Base-by-base conservation (phyloP, 2,113 vertebrate species). In the Pseudolaguvia tuberculata region DNA sequence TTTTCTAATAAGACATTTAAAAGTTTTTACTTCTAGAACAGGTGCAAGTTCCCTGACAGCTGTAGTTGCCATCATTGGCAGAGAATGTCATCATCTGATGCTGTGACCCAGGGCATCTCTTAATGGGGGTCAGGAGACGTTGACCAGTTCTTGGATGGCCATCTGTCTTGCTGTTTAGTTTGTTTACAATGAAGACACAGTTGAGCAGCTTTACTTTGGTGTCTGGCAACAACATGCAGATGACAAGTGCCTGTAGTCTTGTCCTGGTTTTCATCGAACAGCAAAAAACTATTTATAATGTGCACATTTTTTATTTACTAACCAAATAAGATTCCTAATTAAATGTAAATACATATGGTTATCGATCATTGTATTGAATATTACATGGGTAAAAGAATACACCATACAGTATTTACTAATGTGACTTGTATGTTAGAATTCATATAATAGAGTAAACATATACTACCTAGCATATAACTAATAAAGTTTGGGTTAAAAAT, bases 181-280 rank as follows among this genome's bases (percentile, higher is more conserved):
- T 67, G 63, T 50, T 67, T 67, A 67, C 63, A 50, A 21, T 27
- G 15, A 67, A 47, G 63, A 67, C 63, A 67, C 63, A 67, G 45
- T 50, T 5, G 45, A 67, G 63, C 63, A 67, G 63, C 63, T 67
- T 67, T 67, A 18, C 63, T 67, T 67, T 50, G 27, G 25, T 67
- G 63, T 67, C 63, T 50, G 17, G 45, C 63, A 67, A 67, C 63
- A 42, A 67, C 10, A 20, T 45, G 45, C 63, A 67, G 45, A 50
- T 67, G 63, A 50, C 63, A 67, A 11, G 47, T 50, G 45, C 45
- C 45, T 67, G 63, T 50, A 20, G 1, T 47, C 45, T 67, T 20
- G 1, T 27, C 9, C 23, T 29, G 0, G 21, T 47, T 1, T 23
- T 25, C 45, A 18, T 29, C 3, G 13, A 47, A 23, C 45, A 5